Evolutionary conservation across 2,113 vertebrate genomes (phyloP).

Genomic region (Craseonycteris thonglongyai): DNA sequence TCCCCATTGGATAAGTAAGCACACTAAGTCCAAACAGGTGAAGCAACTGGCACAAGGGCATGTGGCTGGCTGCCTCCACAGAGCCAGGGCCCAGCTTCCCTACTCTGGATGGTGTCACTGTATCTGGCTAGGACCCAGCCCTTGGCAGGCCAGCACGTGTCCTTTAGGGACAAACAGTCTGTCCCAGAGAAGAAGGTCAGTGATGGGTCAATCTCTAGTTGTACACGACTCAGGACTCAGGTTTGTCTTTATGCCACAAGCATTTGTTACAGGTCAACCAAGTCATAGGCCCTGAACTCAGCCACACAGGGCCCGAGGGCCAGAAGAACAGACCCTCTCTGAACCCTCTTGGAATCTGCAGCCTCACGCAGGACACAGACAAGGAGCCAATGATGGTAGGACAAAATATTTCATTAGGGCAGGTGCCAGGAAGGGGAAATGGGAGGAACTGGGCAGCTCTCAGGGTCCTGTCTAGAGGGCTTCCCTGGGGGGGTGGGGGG

Average conservation of each 20-base stretch:
- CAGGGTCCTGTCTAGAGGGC: background rate
- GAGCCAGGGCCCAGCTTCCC: background rate
- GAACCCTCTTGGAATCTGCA: background rate
- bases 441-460: background rate
- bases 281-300: background rate
- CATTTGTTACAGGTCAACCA: fast-evolving
- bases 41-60: background rate
- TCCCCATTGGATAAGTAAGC: background rate
- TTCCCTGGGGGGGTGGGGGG: background rate
- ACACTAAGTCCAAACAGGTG: background rate
- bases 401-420: no score
- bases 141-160: background rate
- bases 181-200: background rate
- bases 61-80: background rate
- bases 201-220: background rate
- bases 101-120: background rate
- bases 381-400: background rate
- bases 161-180: background rate
- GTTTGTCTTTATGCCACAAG: background rate
- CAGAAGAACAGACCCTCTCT: background rate
- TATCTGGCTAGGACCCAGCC: background rate
- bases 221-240: background rate
- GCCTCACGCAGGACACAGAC: background rate
- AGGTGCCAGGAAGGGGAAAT: background rate
- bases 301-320: fast-evolving